Evolutionary conservation across 2,797 vertebrate species (phyloP).

Genomic region (Phylloscopus collybita): DNA sequence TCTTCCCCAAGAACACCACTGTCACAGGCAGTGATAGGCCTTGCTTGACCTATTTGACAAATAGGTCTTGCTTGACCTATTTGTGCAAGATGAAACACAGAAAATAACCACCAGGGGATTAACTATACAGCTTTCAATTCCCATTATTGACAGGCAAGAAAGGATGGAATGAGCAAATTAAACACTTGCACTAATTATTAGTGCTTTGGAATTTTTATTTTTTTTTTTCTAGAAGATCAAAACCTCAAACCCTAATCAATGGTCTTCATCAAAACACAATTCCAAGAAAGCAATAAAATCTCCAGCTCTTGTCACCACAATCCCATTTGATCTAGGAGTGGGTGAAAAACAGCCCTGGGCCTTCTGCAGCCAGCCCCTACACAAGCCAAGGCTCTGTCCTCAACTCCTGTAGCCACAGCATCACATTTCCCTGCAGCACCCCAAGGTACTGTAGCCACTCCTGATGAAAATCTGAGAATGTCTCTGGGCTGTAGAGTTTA

Average conservation of each 20-base stretch:
- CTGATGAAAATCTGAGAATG: not conserved
- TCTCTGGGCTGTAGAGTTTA: not conserved
- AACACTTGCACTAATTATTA: not conserved
- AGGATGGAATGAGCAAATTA: not conserved
- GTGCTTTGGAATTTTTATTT: not conserved
- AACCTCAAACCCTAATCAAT: not conserved
- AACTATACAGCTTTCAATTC: not conserved
- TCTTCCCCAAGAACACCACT: not conserved
- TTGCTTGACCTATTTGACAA: not conserved
- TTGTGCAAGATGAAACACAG: not conserved
- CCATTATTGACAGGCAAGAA: not conserved
- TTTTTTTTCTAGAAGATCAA: not conserved
- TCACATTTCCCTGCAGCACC: rapidly evolving
- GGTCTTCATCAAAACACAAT: not conserved
- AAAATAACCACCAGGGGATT: not conserved
- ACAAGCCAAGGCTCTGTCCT: not conserved
- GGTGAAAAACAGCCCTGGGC: not conserved
- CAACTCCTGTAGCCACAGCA: not conserved
- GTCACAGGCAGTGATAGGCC: not conserved
- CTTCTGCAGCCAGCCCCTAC: not conserved
- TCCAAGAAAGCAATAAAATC: not conserved
- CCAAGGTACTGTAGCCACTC: not conserved
- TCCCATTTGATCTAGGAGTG: not conserved
- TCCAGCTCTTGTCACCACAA: not conserved
- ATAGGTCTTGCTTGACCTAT: not conserved